Conservation (phyloP, 2,113 vertebrate species). For the Muntiacus reevesi region DNA sequence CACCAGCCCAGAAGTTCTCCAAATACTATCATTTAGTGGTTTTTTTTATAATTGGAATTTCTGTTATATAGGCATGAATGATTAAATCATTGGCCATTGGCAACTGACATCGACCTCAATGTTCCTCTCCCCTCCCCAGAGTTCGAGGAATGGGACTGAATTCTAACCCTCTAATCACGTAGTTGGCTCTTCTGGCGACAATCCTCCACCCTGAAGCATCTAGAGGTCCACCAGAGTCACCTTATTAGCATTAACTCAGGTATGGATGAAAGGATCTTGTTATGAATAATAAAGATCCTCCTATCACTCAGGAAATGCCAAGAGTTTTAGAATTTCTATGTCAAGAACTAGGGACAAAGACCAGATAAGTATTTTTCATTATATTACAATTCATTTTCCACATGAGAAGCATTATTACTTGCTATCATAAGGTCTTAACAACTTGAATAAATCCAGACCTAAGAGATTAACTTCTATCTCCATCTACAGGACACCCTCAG, state of each 20-base stretch:
- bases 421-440: background rate
- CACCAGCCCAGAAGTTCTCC: background rate
- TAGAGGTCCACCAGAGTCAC: background rate
- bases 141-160: background rate
- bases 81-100: background rate
- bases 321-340: background rate
- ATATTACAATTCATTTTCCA: background rate
- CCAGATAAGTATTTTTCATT: background rate
- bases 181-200: background rate
- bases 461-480: background rate
- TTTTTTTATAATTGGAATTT: background rate
- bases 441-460: background rate
- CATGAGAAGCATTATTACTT: background rate
- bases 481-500: background rate
- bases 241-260: background rate
- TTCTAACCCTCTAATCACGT: background rate
- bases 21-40: background rate
- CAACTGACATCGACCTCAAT: background rate
- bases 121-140: background rate
- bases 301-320: background rate
- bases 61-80: background rate
- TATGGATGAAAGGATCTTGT: background rate
- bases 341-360: background rate
- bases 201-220: background rate
- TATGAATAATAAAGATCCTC: background rate